Base-by-base conservation (phyloP, 2,888 invertebrate genomes). In the Scaptomyza reducta region DNA sequence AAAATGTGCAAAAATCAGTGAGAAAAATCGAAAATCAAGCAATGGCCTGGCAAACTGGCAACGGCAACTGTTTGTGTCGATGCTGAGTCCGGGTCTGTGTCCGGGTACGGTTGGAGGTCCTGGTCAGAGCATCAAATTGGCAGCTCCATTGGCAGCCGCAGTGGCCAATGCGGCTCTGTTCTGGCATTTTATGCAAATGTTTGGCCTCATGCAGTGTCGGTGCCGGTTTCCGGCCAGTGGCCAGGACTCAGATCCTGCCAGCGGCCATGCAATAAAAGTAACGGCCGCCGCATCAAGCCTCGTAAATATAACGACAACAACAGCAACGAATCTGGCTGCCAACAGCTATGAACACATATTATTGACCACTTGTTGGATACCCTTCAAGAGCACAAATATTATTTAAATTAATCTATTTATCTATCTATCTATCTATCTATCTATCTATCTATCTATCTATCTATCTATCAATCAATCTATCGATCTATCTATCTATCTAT, bases 1-100 rank as follows among this genome's bases (percentile, higher is more conserved):
- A 87, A 87, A 82, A 84, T 87, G 88, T 67, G 72, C 64, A 86
- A 87, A 87, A 84, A 86, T 79, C 88, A 84, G 74, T 79, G 77
- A 70, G 77, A 79, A 85, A 87, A 87, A 84, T 87, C 86, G 87
- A 87, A 66, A 79, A 82, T 82, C 82, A 72, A 71, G 69, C 46
- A 55, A 27, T 29, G 40, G 4, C 42, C 54, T 42, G 13, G 4
- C 35, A 22, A 50, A 22, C 1, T 3, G 22, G 22, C 22, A 22
- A 2, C 35, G 38, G 38, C 38, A 14, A 38, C 38, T 31, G 38
- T 14, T 38, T 1, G 14, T 38, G 38, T 38, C 14, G 38, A 14
- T 38, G 7, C 18, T n/a, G 51, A 18, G 1, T 22, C 29, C 16
- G 10, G 29, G 25, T 27, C 5, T 13, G 42, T 3, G 42, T 22